Base-by-base conservation (phyloP, 2,113 vertebrate species). In the Okapia johnstoni region DNA sequence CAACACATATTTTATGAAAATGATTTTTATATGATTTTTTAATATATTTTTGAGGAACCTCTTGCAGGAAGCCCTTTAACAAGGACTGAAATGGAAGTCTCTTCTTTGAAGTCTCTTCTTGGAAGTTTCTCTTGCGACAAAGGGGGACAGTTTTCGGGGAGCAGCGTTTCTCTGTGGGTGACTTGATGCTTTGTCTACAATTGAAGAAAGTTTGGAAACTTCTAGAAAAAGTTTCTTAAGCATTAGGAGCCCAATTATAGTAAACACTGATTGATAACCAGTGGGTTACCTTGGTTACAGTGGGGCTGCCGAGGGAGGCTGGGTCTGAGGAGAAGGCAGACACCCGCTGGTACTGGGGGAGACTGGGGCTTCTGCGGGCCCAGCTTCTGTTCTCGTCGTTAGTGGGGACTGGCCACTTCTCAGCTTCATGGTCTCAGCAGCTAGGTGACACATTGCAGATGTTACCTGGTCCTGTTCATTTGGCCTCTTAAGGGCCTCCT, bases 31-130 rank as follows among this genome's bases (percentile, higher is more conserved):
- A 99, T 98, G 97, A 99, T 99, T 99, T 99, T 73, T 99, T 99
- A 99, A 99, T 99, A 99, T 99, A 99, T 99, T 99, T 99, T 99
- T 99, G 99, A 99, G 98, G 97, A 99, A 99, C 99, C 99, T 99
- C 99, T 99, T 98, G 96, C 94, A 86, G 89, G 95, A 98, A 99
- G 98, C 97, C 97, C 99, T 98, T 99, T 98, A 95, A 99, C 98
- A 98, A 99, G 98, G 98, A 99, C 99, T 98, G 98, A 98, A 98
- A 98, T 97, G 98, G 98, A 98, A 99, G 98, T 98, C 97, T 98
- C 97, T 98, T 99, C 97, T 94, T 88, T 61, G 81, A 99, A 98
- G 99, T 99, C n/a, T 98, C 97, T 98, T 99, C 97, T 94, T 88
- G 66, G 81, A 99, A 98, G 99, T 99, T 99, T 99, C 99, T 99